Base-by-base conservation (phyloP, 2,797 vertebrate species). In the Hyperoplus immaculatus region DNA sequence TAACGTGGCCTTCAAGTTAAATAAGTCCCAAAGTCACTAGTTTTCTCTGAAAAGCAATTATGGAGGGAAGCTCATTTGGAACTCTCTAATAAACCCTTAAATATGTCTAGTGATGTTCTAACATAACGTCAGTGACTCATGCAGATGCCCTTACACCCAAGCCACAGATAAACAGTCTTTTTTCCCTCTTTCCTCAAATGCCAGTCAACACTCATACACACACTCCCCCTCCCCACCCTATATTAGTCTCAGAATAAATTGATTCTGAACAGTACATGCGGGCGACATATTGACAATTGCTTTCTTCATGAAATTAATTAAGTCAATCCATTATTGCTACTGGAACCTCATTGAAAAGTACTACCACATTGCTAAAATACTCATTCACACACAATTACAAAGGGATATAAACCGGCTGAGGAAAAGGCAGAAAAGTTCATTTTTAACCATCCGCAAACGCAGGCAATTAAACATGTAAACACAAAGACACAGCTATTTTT, bases 31-130 rank as follows among this genome's bases (percentile, higher is more conserved):
- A 82, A 89, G 84, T 83, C 81, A 71, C 43, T 18, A 39, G 69
- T 80, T 87, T 69, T 82, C 75, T 91, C 75, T 78, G 46, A 71
- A 86, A 88, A 87, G 72, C 72, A 86, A 86, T 87, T 85, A 83
- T 77, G 62, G 14, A 62, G 12, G 50, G 61, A 82, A 86, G 53
- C 55, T 72, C 70, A 78, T 74, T 72, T 77, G 78, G 79, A 84
- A 71, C 54, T 39, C 66, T 83, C 51, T 60, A 90, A 87, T 87
- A 82, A 88, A 72, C 51, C 36, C 72, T 82, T 78, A 83, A 91
- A 87, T 82, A 82, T 78, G 75, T 54, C 69, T 29, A 69, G 65
- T 21, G 4, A 57, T 38, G 10, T 63, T 75, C 21, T 65, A 15
- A 69, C 77, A 81, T 71, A 69, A 68, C 78, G 43, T 46, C 59